Evolutionary conservation across 2,888 invertebrate species (phyloP), one percentile per base, ranked within the genome.

Genomic region (Hyposoter didymator): DNA sequence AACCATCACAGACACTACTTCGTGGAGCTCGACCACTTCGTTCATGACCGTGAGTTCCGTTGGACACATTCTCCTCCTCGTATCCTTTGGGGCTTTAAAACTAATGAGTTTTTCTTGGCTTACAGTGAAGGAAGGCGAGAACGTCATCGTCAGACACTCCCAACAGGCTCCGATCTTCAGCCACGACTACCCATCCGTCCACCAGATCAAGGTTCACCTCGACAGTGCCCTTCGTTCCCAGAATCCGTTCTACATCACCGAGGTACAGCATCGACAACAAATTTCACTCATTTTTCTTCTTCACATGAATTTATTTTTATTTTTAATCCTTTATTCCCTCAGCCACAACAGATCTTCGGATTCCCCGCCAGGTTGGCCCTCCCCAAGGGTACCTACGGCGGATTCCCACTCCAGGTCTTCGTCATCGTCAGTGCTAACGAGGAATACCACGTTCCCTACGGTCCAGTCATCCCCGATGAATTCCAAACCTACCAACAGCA

Each of bases 101-200:
- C 73, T 59, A n/a, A n/a, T n/a, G n/a, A n/a, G 35, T 4, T 0
- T 74, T 49, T 74, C 45, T 10, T 74, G 73, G 39, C 8, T 87
- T 88, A 52, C 87, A 94, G 93, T 97, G 83, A 94, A 94, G 59
- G 94, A 95, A 88, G 97, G 97, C 66, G 95, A 95, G 91, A 97
- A 97, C 93, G 94, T 94, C 10, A 96, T 97, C 89, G 94, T 95
- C 55, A 96, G 97, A 88, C 95, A 95, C 93, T 97, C 97, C 17
- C 93, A 95, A n/a, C 96, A 97, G 70, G 90, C 93, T n/a, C 89
- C 93, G 64, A 88, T 88, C 79, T 90, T 90, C 69, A 93, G 94
- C 85, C 90, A 92, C 59, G 94, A 95, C 88, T 90, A 89, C 82
- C 95, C 96, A 55, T 95, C 96, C 90, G 96, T 96, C 90, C 95